Conservation (phyloP, 2,797 vertebrate genomes). For the Erpetoichthys calabaricus region DNA sequence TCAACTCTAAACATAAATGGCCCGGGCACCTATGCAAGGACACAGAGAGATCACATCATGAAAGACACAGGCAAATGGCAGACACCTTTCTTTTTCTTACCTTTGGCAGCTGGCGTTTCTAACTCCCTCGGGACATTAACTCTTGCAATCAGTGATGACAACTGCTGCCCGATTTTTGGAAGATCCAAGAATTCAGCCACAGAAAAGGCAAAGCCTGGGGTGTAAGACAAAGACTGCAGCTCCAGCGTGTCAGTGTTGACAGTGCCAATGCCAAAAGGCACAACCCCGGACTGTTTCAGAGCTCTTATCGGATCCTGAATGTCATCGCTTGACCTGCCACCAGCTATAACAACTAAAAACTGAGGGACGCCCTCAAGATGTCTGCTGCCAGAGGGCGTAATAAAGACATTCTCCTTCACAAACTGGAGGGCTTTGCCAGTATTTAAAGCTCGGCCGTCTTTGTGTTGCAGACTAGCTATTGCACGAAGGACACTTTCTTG, state of each 20-base stretch:
- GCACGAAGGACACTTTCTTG: conserved; percentile 44
- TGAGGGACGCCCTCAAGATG: conserved; percentile 54
- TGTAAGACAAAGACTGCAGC: conserved; percentile 54
- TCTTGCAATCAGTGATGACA: conserved; percentile 20
- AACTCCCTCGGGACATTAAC: too few relatives aligned
- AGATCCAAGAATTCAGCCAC: conserved; percentile 52
- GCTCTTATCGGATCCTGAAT: conserved; percentile 33
- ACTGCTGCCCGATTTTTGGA: conserved; percentile 22
- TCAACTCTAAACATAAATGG: too few relatives aligned
- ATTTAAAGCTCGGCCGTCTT: conserved; percentile 44
- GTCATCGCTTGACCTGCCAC: conserved; percentile 58
- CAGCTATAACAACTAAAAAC: conserved; percentile 65
- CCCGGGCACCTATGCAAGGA: too few relatives aligned
- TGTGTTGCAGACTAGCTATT: conserved; percentile 44
- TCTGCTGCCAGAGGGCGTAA: conserved; percentile 49
- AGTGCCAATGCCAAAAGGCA: conserved; percentile 52
- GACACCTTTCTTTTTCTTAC: too few relatives aligned
- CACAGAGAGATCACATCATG: too few relatives aligned
- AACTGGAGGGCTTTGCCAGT: conserved; percentile 59
- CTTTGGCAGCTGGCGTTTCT: too few relatives aligned
- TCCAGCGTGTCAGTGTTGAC: conserved; percentile 45
- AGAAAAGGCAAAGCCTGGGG: conserved; percentile 40
- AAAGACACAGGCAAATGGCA: too few relatives aligned
- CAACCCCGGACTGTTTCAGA: conserved; percentile 49
- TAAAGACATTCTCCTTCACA: conserved; percentile 54